Base-by-base conservation (phyloP, 2,888 invertebrate species). In the Cheiracanthium punctorium region DNA sequence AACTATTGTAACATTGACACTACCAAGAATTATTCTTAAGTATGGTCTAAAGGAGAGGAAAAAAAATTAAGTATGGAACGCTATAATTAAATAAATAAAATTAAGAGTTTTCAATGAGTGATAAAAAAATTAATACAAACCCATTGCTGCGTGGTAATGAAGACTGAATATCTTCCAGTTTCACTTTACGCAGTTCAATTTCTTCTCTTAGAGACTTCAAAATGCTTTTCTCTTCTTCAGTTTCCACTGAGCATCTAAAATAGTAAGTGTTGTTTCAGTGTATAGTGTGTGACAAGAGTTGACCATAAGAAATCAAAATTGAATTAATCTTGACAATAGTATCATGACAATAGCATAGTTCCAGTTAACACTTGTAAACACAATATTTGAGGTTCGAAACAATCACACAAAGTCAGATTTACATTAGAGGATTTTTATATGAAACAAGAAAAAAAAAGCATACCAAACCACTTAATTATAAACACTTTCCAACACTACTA, bases 1-100 rank as follows among this genome's bases (percentile, higher is more conserved):
- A 88, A 98, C 93, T 92, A 99, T 96, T 32, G 99, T 99, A 30
- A 99, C 97, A 93, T 99, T 98, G 69, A 99, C 97, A 92, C 97
- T 97, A 89, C 99, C 99, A 88, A 99, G 94, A 92, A 99, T 99
- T 91, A 99, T 97, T 92, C 95, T 95, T 90, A 97, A 93, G 92
- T 99, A 99, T 14, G 92, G 88, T 43, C 93, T 92, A 90, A 30
- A n/a, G 80, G 74, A 86, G 29, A 85, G 48, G 65, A 76, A 88
- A 32, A 48, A 28, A 2, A 28, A 72, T 48, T 10, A 48, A n/a
- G 17, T 48, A 10, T 17, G 2, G n/a, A 48, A 48, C 14, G 17
- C 37, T 37, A 17, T 33, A 4, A n/a, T n/a, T n/a, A n/a, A n/a
- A n/a, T n/a, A 69, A 0, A 37, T 14, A 71, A 71, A 37, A 28